phyloP scores from a whole-genome alignment of 2,888 invertebrate genomes.

The Eilema sororculum region DNA sequence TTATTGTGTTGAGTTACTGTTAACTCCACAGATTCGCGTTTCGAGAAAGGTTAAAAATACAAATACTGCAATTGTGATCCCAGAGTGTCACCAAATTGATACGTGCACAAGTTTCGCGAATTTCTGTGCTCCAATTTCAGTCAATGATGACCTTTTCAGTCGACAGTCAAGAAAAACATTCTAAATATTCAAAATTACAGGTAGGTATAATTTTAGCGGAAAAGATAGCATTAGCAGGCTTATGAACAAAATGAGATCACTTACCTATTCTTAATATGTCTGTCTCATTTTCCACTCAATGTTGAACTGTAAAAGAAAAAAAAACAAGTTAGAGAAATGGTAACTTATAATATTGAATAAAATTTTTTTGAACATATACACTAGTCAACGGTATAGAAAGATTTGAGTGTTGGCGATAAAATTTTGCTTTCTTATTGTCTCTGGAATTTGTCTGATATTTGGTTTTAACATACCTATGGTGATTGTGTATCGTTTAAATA shows the following conservation, averaged over 20 bases:
- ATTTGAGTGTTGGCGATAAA: no score
- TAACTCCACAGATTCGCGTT: not conserved
- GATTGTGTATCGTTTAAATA: no score
- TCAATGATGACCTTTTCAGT: no score
- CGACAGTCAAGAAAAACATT: no score
- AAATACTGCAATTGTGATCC: not conserved
- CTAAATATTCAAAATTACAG: no score
- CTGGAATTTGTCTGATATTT: no score
- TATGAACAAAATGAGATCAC: slow-evolving; percentile 39
- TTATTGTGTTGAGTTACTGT: not conserved
- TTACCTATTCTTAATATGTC: slow-evolving; percentile 63
- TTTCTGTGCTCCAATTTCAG: not conserved
- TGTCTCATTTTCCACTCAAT: slow-evolving; percentile 60
- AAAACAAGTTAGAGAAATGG: not conserved
- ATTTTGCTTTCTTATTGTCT: no score
- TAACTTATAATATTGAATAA: not conserved
- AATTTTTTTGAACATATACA: no score
- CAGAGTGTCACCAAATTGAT: not conserved
- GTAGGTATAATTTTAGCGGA: no score
- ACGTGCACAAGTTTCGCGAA: not conserved
- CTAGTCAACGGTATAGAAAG: no score
- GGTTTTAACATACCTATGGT: no score
- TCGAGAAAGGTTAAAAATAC: not conserved
- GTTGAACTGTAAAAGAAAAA: slow-evolving; percentile 65
- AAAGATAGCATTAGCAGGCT: no score